A percentile compares a stretch with the other conserved stretches of the same genome.
Conservation (phyloP, 2,888 invertebrate genomes). For the Cataglyphis cursor region DNA sequence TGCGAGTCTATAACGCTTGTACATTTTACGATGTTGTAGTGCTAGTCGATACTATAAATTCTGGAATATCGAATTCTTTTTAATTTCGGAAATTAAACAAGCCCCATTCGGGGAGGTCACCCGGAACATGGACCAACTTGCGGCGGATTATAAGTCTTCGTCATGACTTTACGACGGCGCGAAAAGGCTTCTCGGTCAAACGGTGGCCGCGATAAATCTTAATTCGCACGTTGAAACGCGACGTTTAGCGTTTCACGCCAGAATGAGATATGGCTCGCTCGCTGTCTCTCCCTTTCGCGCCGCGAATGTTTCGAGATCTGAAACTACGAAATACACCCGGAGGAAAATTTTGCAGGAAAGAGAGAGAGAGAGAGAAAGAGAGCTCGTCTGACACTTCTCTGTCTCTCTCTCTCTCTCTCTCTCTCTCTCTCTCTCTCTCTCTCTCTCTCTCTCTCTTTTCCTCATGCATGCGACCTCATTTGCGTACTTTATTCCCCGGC, state of each 20-base stretch:
- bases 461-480: slow-evolving; percentile 41
- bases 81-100: slow-evolving; percentile 1
- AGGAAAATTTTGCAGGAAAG: slow-evolving; percentile 6
- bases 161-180: slow-evolving; percentile 76
- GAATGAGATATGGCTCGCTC: slow-evolving; percentile 76
- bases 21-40: background rate
- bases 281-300: slow-evolving; percentile 58
- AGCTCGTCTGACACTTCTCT: background rate
- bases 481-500: slow-evolving; percentile 35
- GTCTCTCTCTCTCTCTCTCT: background rate
- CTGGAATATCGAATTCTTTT: background rate
- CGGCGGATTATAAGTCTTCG: slow-evolving; percentile 74
- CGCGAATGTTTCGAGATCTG: slow-evolving; percentile 25
- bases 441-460: background rate
- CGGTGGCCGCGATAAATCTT: slow-evolving; percentile 80
- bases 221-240: slow-evolving; percentile 81
- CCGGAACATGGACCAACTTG: slow-evolving; percentile 13
- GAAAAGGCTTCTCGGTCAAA: slow-evolving; percentile 79
- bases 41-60: background rate
- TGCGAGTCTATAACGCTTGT: background rate
- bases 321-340: background rate
- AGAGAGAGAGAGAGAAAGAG: background rate
- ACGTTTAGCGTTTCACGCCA: slow-evolving; percentile 78
- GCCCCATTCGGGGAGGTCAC: background rate
- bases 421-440: background rate